Base-by-base conservation (phyloP, 2,888 invertebrate species). In the Elaeidobius kamerunicus region DNA sequence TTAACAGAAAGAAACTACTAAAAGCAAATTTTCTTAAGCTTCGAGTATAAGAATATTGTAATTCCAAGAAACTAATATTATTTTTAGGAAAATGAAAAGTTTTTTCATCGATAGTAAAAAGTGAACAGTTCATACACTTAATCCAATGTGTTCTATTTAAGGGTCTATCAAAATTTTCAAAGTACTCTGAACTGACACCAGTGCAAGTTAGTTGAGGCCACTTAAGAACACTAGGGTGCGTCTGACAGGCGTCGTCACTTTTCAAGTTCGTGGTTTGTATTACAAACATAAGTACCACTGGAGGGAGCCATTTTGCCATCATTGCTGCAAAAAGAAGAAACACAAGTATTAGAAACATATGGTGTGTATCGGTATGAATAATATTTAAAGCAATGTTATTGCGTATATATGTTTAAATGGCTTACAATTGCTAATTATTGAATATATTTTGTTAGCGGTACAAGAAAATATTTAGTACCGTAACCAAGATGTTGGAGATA, bases 131-230 rank as follows among this genome's bases (percentile, higher is more conserved):
- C 14, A 63, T 60, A 57, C 73, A 73, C 38, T 64, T 66, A 44
- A 72, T 57, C 69, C 69, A 69, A 47, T 69, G 69, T 11, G 70
- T 69, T 53, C 65, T 63, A 56, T 69, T 69, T 14, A 69, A 56
- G 15, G 65, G 60, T 23, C 63, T 35, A 7, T 17, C 12, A 42
- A 65, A 65, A 51, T 68, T 62, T 57, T 67, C 64, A 52, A 72
- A 70, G 58, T 66, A 68, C 4, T 59, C 56, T 1, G 64, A 44
- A 11, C 68, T 64, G 18, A 68, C 65, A 50, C 70, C 69, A 32
- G 63, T 60, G 63, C 73, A 73, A 4, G 65, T 65, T 27, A 70
- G 57, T 51, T 70, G 68, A 43, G 65, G 64, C 44, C 69, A 69
- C 49, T 65, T 61, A 3, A 63, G 58, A 15, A 60, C 49, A 45